These are phyloP conservation scores for Phainopepla nitens DNA, from an alignment of 2,113 vertebrate genomes.

Conservation along the genomic window DNA sequence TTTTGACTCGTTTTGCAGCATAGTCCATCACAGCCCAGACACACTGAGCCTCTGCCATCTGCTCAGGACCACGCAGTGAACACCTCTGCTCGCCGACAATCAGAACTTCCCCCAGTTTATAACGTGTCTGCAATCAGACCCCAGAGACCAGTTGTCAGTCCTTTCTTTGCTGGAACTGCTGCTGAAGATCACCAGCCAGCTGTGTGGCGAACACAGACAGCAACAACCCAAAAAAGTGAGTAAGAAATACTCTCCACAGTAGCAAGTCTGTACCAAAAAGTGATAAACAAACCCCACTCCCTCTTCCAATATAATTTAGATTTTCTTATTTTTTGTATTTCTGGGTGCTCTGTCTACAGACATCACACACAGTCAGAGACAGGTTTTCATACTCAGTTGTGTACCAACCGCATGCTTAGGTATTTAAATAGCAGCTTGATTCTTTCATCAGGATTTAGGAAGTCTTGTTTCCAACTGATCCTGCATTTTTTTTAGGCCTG, in stretches of 20 bases:
- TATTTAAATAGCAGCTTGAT: background rate
- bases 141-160: background rate
- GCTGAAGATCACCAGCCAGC: background rate
- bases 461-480: background rate
- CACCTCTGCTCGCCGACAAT: background rate
- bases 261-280: background rate
- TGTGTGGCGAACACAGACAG: background rate
- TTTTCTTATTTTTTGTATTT: background rate
- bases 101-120: background rate
- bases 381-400: background rate
- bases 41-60: background rate
- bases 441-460: background rate
- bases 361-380: background rate
- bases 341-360: background rate
- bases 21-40: background rate
- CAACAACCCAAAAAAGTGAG: background rate
- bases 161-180: background rate
- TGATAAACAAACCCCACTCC: rapidly evolving
- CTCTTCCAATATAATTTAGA: background rate
- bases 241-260: background rate
- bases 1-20: slow-evolving; percentile 2
- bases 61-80: background rate
- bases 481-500: background rate
- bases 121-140: background rate
- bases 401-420: background rate